phyloP scores from a whole-genome alignment of 2,113 vertebrate species.

The Colossoma macropomum region DNA sequence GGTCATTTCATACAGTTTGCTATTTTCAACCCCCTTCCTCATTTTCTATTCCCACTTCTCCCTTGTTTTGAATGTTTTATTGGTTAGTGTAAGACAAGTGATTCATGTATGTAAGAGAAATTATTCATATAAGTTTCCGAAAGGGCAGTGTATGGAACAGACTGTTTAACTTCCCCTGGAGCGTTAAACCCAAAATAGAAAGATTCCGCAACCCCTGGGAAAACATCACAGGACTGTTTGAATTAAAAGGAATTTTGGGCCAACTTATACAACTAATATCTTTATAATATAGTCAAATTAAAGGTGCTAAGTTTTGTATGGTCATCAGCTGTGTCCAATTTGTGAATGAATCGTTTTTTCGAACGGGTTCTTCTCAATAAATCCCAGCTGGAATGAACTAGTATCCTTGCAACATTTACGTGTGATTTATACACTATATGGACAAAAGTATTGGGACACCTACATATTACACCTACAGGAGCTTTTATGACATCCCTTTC shows the following conservation, averaged over 20 bases:
- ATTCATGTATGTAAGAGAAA: not conserved
- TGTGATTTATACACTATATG: no score
- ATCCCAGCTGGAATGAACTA: no score
- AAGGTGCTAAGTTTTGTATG: no score
- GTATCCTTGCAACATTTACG: no score
- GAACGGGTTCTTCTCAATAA: no score
- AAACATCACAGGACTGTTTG: not conserved
- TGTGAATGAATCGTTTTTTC: no score
- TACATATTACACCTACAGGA: no score
- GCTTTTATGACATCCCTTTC: no score
- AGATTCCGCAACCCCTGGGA: not conserved
- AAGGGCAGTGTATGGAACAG: not conserved
- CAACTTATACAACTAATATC: not conserved
- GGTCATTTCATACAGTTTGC: constrained; percentile 3
- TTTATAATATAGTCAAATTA: no score
- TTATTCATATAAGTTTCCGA: constrained; percentile 16
- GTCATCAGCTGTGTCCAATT: no score
- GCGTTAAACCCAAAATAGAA: not conserved
- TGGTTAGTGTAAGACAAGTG: no score
- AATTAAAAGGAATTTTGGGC: not conserved
- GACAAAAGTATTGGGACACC: no score
- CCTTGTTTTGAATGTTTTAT: not conserved
- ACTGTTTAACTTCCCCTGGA: not conserved
- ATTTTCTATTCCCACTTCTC: not conserved
- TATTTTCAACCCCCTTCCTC: constrained; percentile 2